Evolutionary conservation across 2,797 vertebrate species (phyloP).

Genomic region (Pteronotus mesoamericanus): DNA sequence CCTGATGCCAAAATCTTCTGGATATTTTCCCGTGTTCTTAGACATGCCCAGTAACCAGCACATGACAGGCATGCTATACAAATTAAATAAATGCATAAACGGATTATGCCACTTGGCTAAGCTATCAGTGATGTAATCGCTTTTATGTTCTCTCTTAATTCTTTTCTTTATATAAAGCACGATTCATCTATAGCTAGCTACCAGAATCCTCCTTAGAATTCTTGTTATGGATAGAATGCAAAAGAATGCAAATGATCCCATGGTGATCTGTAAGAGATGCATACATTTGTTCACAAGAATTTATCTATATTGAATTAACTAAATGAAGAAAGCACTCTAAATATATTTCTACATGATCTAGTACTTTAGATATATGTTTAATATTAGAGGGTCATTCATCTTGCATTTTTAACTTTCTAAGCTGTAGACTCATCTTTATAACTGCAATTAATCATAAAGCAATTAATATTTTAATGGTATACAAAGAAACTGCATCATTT

Average conservation of each 20-base stretch:
- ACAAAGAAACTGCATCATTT: neutral
- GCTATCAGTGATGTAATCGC: neutral
- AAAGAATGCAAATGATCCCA: neutral
- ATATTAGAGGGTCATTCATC: neutral
- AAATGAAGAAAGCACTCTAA: neutral
- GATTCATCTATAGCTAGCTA: neutral
- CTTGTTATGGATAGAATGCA: neutral
- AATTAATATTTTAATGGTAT: conserved; percentile 1
- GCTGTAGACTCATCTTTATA: neutral
- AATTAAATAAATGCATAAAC: conserved; percentile 5
- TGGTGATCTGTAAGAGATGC: neutral
- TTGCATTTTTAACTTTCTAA: neutral
- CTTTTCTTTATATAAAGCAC: neutral
- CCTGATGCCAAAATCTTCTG: neutral
- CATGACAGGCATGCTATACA: neutral
- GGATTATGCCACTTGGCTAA: neutral
- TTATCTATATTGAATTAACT: neutral
- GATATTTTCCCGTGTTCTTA: neutral
- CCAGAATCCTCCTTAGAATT: neutral
- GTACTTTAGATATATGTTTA: neutral
- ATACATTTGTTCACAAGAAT: neutral
- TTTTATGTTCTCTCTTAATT: neutral
- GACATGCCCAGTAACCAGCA: neutral
- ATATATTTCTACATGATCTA: neutral
- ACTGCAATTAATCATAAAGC: conserved; percentile 1